Percentiles rank a stretch among this genome's conserved stretches.
Conservation (phyloP, 1,140 invertebrate genomes). For the Macrobrachium nipponense region DNA sequence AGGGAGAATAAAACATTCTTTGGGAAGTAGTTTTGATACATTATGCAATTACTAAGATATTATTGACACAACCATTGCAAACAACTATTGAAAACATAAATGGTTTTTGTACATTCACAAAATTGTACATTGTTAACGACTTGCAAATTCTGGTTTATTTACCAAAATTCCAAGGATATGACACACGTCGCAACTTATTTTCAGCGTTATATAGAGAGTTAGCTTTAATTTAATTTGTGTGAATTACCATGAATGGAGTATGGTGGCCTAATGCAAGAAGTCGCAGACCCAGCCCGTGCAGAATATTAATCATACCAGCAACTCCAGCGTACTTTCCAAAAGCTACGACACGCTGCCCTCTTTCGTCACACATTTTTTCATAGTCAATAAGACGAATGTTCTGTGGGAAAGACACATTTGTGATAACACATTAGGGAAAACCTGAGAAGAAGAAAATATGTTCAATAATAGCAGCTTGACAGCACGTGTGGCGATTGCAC, state of each 20-base stretch:
- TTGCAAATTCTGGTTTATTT: too few relatives aligned
- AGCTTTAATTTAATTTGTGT: neutral
- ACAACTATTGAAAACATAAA: neutral
- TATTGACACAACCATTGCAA: too few relatives aligned
- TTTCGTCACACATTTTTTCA: slow-evolving; percentile 92
- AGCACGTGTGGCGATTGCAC: too few relatives aligned
- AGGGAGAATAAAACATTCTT: neutral
- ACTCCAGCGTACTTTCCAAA: slow-evolving; percentile 99
- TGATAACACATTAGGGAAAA: neutral
- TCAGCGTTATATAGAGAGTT: neutral
- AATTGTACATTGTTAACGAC: too few relatives aligned
- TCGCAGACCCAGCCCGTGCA: slow-evolving; percentile 94
- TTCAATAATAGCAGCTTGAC: too few relatives aligned
- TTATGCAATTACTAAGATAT: too few relatives aligned
- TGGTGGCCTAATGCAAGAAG: slow-evolving; percentile 96
- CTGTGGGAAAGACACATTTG: slow-evolving; percentile 69
- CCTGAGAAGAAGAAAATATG: neutral
- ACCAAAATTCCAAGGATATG: neutral
- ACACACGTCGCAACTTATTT: too few relatives aligned
- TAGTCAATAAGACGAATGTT: slow-evolving; percentile 98
- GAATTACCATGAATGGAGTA: slow-evolving; percentile 95
- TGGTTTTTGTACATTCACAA: neutral
- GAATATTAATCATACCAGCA: slow-evolving; percentile 98
- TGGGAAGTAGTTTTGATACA: neutral
- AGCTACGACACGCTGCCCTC: slow-evolving; percentile 92